Base-by-base conservation (phyloP, 2,113 vertebrate species). In the Panthera leo region DNA sequence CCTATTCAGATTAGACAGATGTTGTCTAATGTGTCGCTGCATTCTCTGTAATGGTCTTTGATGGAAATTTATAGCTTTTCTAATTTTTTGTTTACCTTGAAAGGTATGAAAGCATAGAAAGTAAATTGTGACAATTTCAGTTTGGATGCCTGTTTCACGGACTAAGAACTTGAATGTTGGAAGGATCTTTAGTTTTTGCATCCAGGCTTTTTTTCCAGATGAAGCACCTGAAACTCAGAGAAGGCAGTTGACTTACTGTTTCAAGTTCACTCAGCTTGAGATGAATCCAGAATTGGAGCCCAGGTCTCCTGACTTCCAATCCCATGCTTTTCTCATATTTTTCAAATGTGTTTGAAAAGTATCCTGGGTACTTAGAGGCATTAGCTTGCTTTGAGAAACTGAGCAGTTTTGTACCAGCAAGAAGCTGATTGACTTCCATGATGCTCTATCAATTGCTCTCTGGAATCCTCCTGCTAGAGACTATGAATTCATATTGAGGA, bases 401-500 rank as follows among this genome's bases (percentile, higher is more conserved):
- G 55, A 93, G 31, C 45, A 85, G 7, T 23, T 86, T 61, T 9
- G 2, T 73, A 27, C 7, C 2, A 34, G 48, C 51, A 80, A 96
- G 65, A 78, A 48, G 85, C 45, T 70, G 39, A 83, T 63, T 55
- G 15, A 15, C 7, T 91, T 71, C 80, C 93, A 42, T 63, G 39
- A 14, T 48, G 34, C 53, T 73, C 53, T 70, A 71, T 71, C 95
- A 91, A 97, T 97, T 95, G 80, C 45, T 97, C 2, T 25, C 75
- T 94, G 79, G 42, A 84, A 53, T 63, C 51, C 83, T 16, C 27
- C 84, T 89, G 91, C 13, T 75, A 94, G 96, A 94, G 48, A 34
- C 45, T 89, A 79, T 71, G 67, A 97, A 97, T 95, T 78, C 80
- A 91, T 96, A 95, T 90, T 95, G 58, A 95, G 96, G 29, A 94